phyloP scores from a whole-genome alignment of 2,888 invertebrate species.

The Hydroisotoma schaefferi region DNA sequence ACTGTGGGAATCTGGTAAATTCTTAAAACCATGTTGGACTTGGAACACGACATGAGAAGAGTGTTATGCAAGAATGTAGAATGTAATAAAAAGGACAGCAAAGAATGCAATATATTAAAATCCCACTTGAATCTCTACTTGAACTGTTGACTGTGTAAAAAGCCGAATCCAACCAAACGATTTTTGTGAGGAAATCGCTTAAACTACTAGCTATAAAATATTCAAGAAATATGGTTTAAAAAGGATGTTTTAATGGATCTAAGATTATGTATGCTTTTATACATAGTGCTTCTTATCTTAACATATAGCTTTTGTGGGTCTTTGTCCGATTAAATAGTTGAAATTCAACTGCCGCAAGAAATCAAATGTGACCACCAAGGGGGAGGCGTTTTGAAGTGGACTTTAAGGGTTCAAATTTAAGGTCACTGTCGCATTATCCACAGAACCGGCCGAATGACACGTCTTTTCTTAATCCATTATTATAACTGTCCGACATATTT shows the following conservation, averaged over 20 bases:
- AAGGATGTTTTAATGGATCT: too few relatives aligned
- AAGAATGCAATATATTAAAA: constrained; percentile 7
- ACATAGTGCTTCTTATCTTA: too few relatives aligned
- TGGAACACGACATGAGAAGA: constrained; percentile 1
- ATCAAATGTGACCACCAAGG: constrained; percentile 41
- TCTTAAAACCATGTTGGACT: background rate
- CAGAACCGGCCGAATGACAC: too few relatives aligned
- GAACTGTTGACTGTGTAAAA: too few relatives aligned
- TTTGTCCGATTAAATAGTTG: constrained; percentile 2
- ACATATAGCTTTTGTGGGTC: too few relatives aligned
- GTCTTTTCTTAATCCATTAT: background rate
- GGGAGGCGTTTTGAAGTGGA: constrained; percentile 23
- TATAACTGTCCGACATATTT: too few relatives aligned
- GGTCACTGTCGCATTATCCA: background rate
- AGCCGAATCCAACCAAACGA: too few relatives aligned
- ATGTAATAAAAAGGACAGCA: constrained; percentile 4
- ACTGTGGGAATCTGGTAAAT: constrained; percentile 4
- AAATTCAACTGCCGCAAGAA: constrained; percentile 22
- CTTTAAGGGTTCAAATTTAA: background rate
- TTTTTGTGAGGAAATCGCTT: too few relatives aligned
- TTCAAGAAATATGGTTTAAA: too few relatives aligned
- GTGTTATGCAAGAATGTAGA: background rate
- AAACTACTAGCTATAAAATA: too few relatives aligned
- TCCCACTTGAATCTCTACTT: background rate
- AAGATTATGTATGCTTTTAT: too few relatives aligned